Percentiles rank a stretch among this genome's conserved stretches.
Conservation (phyloP, 2,797 vertebrate genomes). For the Lerista edwardsae region DNA sequence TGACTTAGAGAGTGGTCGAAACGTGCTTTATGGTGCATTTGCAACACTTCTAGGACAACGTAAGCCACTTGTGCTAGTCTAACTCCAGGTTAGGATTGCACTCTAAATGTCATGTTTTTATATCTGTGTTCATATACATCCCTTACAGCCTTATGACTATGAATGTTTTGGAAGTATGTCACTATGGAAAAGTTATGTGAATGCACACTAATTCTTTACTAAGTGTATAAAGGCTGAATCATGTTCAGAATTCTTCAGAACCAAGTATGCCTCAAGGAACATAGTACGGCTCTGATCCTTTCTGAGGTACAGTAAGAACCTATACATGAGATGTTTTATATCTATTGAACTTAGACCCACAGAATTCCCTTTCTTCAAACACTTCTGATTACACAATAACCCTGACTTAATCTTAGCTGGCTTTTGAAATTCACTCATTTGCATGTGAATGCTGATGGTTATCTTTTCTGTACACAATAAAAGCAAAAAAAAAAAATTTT, state of each 20-base stretch:
- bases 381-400: constrained; percentile 73
- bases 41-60: too few species aligned
- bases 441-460: constrained; percentile 74
- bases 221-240: neutral
- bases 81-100: too few species aligned
- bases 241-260: constrained; percentile 14
- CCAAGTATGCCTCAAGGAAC: neutral
- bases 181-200: neutral
- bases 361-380: constrained; percentile 67
- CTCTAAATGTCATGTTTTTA: too few species aligned
- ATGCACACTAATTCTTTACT: neutral
- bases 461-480: constrained; percentile 73
- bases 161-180: neutral
- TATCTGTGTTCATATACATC: too few species aligned
- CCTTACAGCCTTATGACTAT: neutral
- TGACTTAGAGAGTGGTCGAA: too few species aligned
- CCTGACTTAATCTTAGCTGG: constrained; percentile 64
- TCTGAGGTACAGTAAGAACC: constrained; percentile 56
- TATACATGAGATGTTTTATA: constrained; percentile 59
- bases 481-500: constrained; percentile 62
- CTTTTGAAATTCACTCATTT: constrained; percentile 74
- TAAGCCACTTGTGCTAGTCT: too few species aligned
- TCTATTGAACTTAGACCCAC: constrained; percentile 68
- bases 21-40: too few species aligned
- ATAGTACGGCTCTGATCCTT: constrained; percentile 35